Evolutionary conservation across 2,797 vertebrate genomes (phyloP), one percentile per base, ranked within the genome.

Genomic region (Dipus sagitta): DNA sequence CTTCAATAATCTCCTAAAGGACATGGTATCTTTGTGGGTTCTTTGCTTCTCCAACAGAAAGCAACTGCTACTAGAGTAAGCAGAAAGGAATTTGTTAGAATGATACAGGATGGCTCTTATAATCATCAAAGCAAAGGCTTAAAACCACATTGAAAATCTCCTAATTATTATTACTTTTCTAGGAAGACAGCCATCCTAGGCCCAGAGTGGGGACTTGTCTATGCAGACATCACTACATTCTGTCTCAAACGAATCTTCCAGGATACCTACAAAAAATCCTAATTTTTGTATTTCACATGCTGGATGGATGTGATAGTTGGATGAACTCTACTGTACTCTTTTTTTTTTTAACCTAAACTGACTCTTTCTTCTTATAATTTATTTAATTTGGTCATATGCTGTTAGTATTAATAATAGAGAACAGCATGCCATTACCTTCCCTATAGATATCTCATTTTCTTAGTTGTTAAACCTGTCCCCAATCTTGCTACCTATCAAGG

Each of bases 1-100:
- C 34, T 93, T 86, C 89, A 76, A 92, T 86, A 93, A 78, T 92
- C 74, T 87, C 32, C 71, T 82, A 81, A 92, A 93, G 76, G 79
- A 88, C 54, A 58, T 15, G 47, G 12, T 52, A 47, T 88, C 70
- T 95, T 92, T 76, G 65, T 30, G 6, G 54, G n/a, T 64, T 88
- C 79, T 96, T 68, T 91, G 75, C 68, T 91, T 93, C 90, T 32
- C 89, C 77, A 72, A 75, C 62, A 86, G 54, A 93, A 84, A 89
- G 85, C 84, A 76, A 30, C 24, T 14, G 4, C 78, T 75, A 85
- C 84, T 94, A 92, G 89, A 82, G 94, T 78, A 96, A 89, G 30
- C 38, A 92, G 58, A 78, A 91, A 64, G 78, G 68, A 93, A 86
- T 15, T 26, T 78, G 47, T 34, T 84, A 72, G 62, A 94, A 87